Evolutionary conservation across 2,888 invertebrate species (phyloP).

Genomic region (Allophyes oxyacanthae): DNA sequence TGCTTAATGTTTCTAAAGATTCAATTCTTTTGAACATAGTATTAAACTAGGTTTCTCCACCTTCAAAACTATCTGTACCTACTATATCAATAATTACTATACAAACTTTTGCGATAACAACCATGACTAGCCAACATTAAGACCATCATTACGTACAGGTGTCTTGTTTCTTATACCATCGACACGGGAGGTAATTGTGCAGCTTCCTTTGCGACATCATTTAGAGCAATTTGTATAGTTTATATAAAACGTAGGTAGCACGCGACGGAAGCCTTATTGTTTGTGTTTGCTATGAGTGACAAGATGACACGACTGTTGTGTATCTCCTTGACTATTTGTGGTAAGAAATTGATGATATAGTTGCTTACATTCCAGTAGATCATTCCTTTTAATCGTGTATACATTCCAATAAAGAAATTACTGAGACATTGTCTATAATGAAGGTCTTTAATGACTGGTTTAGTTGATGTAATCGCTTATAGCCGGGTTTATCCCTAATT

Average conservation of each 20-base stretch:
- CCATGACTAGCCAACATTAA: slow-evolving; percentile 38
- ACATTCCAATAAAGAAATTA: too few relatives aligned
- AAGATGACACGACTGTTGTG: slow-evolving; percentile 68
- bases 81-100: background rate
- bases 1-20: too few relatives aligned
- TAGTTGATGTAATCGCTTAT: too few relatives aligned
- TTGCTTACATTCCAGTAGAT: too few relatives aligned
- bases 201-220: slow-evolving; percentile 81
- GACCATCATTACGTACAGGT: slow-evolving; percentile 46
- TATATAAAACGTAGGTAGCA: slow-evolving; percentile 79
- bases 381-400: too few relatives aligned
- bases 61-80: too few relatives aligned
- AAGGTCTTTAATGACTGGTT: too few relatives aligned
- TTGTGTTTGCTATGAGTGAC: slow-evolving; percentile 54
- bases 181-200: slow-evolving; percentile 72
- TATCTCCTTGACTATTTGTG: slow-evolving; percentile 67
- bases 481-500: too few relatives aligned
- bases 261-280: slow-evolving; percentile 70
- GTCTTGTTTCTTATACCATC: slow-evolving; percentile 62
- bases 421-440: too few relatives aligned
- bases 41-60: background rate
- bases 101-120: slow-evolving; percentile 4
- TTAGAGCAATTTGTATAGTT: slow-evolving; percentile 83
- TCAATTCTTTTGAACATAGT: too few relatives aligned
- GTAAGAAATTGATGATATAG: slow-evolving; percentile 62